Evolutionary conservation across 2,888 invertebrate species (phyloP), one percentile per base, ranked within the genome.

Genomic region (Allolobophora icterica): DNA sequence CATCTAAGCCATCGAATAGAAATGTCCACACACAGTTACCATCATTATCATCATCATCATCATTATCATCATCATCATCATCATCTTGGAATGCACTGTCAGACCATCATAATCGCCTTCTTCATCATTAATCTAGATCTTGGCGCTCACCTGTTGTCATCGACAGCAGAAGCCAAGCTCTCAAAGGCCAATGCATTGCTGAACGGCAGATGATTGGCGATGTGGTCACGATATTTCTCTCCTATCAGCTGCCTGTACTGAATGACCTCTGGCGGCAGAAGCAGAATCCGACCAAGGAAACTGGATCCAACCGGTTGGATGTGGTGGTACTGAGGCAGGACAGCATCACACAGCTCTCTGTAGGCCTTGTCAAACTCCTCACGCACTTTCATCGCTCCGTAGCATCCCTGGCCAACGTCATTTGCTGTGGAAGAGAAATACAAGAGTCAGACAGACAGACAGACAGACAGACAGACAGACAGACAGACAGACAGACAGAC

Each of bases 361-460:
- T 98, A 99, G 92, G 99, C 99, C 96, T 98, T 98, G 96, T 98
- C 98, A 96, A 99, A 99, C 92, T 99, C 98, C 96, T 98, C 97
- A 95, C 97, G 97, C 34, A 97, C 97, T 95, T 97, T 97, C 94
- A 99, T 96, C 93, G 98, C 98, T 92, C 98, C 98, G 96, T 99
- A 99, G 94, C 99, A 99, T 95, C 98, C 98, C 94, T 99, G 97
- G 19, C 99, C 99, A 95, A 99, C 99, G 95, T 99, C 99, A 96
- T 99, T 99, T 93, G 97, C 98, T 95, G 94, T 90, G 94, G 93
- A 91, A 33, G 38, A 21, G 0, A 33, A 35, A n/a, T n/a, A n/a
- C 38, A 71, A 30, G 13, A 89, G 33, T 38, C 24, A 89, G 35
- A 89, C 38, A 89, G 89, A n/a, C n/a, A n/a, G n/a, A 89, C 38